Evolutionary conservation across 2,113 vertebrate genomes (phyloP), one percentile per base, ranked within the genome.

Genomic region (Chionomys nivalis): DNA sequence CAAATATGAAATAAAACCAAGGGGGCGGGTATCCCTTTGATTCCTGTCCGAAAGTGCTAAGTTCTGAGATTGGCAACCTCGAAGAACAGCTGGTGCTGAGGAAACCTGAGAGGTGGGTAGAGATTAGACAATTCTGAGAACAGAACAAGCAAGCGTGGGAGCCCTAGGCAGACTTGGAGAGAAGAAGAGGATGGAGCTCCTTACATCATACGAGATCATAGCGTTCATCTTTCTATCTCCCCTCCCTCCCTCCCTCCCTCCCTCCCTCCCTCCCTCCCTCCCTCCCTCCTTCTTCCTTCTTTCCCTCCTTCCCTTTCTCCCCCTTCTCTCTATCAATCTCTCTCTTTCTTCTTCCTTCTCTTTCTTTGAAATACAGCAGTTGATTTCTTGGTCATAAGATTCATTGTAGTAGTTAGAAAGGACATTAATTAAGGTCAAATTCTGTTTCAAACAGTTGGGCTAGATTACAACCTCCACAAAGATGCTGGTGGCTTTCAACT

Each of bases 401-500:
- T 96, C 96, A 92, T 87, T 91, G 28, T 63, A 75, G 93, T 82
- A 85, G 52, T 88, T 94, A 94, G 42, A 90, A 94, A 96, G 94
- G 47, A 88, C 70, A 96, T 92, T 77, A 88, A 76, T 96, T 86
- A 97, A 81, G 21, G 55, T 58, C 83, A 88, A 81, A 93, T 72
- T 92, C 61, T 97, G 23, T 95, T 94, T 95, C 68, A 82, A 97
- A 90, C n/a, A 66, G 17, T 47, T 4, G 49, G 44, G 47, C 31
- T 87, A 87, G 68, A 93, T 87, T 72, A 33, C 39, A 96, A 42
- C 26, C 65, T 52, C 7, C 72, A 91, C 77, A 47, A 95, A 92
- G 72, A 61, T 93, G 55, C 16, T n/a, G 17, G 21, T 76, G 63
- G 70, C 11, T 63, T 94, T 93, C 78, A 61, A 21, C 44, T 89